A percentile compares a stretch with the other conserved stretches of the same genome.
Conservation (phyloP, 2,888 invertebrate species). For the Ectemnius cavifrons region DNA sequence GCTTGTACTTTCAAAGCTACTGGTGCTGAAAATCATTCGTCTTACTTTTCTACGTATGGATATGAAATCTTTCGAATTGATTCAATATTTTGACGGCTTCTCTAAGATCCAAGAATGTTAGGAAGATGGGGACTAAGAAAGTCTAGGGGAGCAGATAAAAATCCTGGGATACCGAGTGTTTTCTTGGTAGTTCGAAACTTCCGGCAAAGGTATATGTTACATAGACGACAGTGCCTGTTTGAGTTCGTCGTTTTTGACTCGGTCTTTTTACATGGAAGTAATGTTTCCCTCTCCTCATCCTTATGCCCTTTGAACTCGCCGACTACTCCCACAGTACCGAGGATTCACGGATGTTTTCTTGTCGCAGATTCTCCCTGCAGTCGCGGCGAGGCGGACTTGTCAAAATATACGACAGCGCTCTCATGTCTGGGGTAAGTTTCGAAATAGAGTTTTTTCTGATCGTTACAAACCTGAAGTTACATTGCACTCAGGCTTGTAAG, state of each 20-base stretch:
- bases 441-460: neutral
- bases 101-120: neutral
- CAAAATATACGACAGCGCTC: slow-evolving; percentile 93
- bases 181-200: slow-evolving; percentile 58
- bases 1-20: slow-evolving; percentile 20
- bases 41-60: neutral
- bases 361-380: slow-evolving; percentile 89
- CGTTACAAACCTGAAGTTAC: neutral
- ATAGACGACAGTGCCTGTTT: slow-evolving; percentile 43
- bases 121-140: no score
- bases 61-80: neutral
- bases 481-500: no score
- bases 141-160: neutral
- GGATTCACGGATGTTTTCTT: slow-evolving; percentile 49
- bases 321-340: slow-evolving; percentile 23
- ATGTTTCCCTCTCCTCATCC: slow-evolving; percentile 19
- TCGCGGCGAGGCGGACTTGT: slow-evolving; percentile 94
- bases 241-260: slow-evolving; percentile 24
- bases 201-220: slow-evolving; percentile 52
- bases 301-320: slow-evolving; percentile 54
- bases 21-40: neutral
- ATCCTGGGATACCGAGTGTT: slow-evolving; percentile 39
- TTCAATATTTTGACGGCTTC: neutral
- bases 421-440: slow-evolving; percentile 86
- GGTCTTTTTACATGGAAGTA: slow-evolving; percentile 53